Evolutionary conservation across 2,888 invertebrate species (phyloP).

Genomic region (Acleris literana): DNA sequence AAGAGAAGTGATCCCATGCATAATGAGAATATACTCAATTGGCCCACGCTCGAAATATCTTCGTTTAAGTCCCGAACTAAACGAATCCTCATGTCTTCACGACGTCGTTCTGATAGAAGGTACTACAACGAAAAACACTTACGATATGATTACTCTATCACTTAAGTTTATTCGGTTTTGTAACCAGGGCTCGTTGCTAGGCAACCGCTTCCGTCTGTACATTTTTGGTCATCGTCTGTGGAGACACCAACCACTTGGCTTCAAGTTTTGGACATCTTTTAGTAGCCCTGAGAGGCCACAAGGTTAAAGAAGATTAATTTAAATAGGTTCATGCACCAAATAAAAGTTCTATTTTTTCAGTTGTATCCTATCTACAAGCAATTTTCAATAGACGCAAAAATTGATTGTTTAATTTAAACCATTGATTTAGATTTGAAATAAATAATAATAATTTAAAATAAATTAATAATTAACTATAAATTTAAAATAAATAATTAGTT

Average conservation of each 20-base stretch:
- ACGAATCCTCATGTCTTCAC: constrained; percentile 60
- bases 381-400: neutral
- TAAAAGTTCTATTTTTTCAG: constrained; percentile 9
- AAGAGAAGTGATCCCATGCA: constrained; percentile 77
- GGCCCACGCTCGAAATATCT: constrained; percentile 70
- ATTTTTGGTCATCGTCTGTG: constrained; percentile 76
- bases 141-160: constrained; percentile 78
- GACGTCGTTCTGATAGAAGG: constrained; percentile 62
- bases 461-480: constrained; percentile 27
- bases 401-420: constrained; percentile 2
- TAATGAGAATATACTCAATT: constrained; percentile 71
- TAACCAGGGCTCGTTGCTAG: constrained; percentile 51
- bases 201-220: constrained; percentile 64
- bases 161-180: constrained; percentile 54
- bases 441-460: constrained; percentile 34
- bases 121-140: constrained; percentile 71
- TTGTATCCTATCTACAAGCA: constrained; percentile 23
- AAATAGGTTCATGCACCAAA: neutral
- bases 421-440: constrained; percentile 20
- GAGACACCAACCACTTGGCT: constrained; percentile 49
- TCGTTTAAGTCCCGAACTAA: constrained; percentile 59
- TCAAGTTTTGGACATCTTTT: too few species aligned
- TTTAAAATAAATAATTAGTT: constrained; percentile 23
- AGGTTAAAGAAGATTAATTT: too few species aligned
- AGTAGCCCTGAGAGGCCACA: constrained; percentile 47